These are phyloP conservation scores for Dorcus hopei DNA, from an alignment of 2,888 invertebrate genomes.

Conservation along the genomic window DNA sequence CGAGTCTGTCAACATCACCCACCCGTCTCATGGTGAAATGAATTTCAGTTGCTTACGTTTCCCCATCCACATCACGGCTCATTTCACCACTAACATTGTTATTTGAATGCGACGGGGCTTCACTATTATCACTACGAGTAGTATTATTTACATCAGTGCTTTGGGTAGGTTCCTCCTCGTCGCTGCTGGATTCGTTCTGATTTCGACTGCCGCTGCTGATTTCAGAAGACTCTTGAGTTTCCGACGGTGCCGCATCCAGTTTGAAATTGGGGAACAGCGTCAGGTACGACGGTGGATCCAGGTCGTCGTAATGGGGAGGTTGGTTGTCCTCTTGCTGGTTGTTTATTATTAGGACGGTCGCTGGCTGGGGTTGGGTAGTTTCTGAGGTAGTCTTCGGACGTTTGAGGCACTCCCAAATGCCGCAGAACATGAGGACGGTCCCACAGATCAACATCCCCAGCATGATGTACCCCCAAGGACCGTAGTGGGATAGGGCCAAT, in stretches of 20 bases:
- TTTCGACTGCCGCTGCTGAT: background rate
- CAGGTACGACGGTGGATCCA: slow-evolving; percentile 63
- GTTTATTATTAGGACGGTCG: slow-evolving; percentile 40
- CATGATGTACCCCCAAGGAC: slow-evolving; percentile 72
- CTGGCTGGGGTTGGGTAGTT: slow-evolving; percentile 27
- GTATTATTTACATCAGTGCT: background rate
- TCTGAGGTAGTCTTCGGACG: slow-evolving; percentile 22
- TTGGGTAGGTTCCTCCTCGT: background rate
- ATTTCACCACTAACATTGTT: background rate
- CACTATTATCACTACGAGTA: background rate
- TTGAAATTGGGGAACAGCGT: slow-evolving; percentile 57
- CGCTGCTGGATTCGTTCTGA: background rate
- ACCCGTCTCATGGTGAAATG: background rate
- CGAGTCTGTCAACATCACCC: background rate
- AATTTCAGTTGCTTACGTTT: background rate
- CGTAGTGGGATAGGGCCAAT: slow-evolving; percentile 65
- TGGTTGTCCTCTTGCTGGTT: slow-evolving; percentile 24
- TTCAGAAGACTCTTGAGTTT: background rate
- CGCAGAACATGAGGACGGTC: slow-evolving; percentile 66
- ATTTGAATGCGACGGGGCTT: background rate
- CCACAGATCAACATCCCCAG: slow-evolving; percentile 69
- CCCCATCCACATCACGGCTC: background rate
- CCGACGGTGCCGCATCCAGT: background rate
- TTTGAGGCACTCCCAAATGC: slow-evolving; percentile 58
- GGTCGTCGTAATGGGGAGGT: slow-evolving; percentile 64